Evolutionary conservation across 2,113 vertebrate genomes (phyloP).

Genomic region (Uria aalge): DNA sequence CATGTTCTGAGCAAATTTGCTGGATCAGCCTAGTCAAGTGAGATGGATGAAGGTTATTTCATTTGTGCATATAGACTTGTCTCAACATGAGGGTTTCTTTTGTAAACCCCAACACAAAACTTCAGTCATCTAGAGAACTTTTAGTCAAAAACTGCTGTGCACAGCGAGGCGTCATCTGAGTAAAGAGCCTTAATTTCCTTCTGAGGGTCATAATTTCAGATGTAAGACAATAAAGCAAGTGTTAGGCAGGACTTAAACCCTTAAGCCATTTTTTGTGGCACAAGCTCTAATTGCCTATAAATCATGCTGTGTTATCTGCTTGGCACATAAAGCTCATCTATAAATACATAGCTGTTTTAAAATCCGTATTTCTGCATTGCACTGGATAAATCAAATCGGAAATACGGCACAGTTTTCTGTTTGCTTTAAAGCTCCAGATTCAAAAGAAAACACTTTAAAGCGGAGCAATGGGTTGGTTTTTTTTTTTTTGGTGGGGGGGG

Average conservation of each 20-base stretch:
- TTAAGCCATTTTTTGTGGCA: neutral
- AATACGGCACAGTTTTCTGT: neutral
- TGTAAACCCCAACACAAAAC: neutral
- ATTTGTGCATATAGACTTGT: neutral
- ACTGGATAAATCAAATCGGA: neutral
- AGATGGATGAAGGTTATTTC: neutral
- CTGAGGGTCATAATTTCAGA: neutral
- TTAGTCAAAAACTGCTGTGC: neutral
- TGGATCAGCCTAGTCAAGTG: neutral
- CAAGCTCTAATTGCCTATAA: conserved; percentile 6
- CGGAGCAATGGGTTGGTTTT: neutral
- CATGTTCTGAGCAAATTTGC: neutral
- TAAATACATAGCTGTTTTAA: conserved; percentile 1
- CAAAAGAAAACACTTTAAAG: neutral
- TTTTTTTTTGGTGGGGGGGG: neutral
- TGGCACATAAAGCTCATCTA: neutral
- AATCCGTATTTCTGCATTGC: neutral
- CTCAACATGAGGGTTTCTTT: neutral
- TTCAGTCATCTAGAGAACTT: neutral
- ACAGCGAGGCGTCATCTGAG: neutral
- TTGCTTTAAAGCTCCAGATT: neutral
- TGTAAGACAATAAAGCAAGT: neutral
- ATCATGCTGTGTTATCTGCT: neutral
- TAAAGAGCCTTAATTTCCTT: neutral
- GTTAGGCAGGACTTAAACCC: neutral